Conservation (phyloP, 2,797 vertebrate species). For the Neosilurus hyrtlii region DNA sequence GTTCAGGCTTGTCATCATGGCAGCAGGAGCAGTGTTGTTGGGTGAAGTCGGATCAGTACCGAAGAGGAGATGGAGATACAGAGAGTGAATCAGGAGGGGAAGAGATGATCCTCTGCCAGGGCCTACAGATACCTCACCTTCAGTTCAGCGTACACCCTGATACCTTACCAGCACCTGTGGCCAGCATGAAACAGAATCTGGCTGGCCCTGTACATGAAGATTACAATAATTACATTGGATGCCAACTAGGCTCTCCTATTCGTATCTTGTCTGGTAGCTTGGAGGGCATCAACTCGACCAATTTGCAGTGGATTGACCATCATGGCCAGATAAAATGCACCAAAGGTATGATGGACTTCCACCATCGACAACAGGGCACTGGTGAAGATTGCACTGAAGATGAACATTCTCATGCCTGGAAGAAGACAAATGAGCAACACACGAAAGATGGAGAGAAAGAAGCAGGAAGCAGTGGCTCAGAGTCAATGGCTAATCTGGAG, state of each 20-base stretch:
- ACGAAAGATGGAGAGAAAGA: constrained; percentile 21
- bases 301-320: constrained; percentile 58
- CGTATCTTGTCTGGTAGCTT: constrained; percentile 72
- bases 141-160: constrained; percentile 70
- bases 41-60: constrained; percentile 33
- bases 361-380: constrained; percentile 51
- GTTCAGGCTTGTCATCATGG: constrained; percentile 57
- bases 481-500: constrained; percentile 60
- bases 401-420: constrained; percentile 70
- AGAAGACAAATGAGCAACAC: constrained; percentile 52
- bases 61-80: constrained; percentile 62
- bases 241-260: constrained; percentile 61
- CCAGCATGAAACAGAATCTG: constrained; percentile 45
- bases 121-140: constrained; percentile 67
- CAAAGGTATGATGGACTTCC: constrained; percentile 68
- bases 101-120: constrained; percentile 46
- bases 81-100: constrained; percentile 68
- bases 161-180: constrained; percentile 48
- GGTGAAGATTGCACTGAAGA: constrained; percentile 60
- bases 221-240: constrained; percentile 56
- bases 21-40: constrained; percentile 47
- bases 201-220: constrained; percentile 48
- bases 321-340: constrained; percentile 58
- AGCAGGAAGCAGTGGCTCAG: constrained; percentile 40
- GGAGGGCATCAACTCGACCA: constrained; percentile 67